phyloP scores from a whole-genome alignment of 2,797 vertebrate genomes.

The Lutjanus campechanus region DNA sequence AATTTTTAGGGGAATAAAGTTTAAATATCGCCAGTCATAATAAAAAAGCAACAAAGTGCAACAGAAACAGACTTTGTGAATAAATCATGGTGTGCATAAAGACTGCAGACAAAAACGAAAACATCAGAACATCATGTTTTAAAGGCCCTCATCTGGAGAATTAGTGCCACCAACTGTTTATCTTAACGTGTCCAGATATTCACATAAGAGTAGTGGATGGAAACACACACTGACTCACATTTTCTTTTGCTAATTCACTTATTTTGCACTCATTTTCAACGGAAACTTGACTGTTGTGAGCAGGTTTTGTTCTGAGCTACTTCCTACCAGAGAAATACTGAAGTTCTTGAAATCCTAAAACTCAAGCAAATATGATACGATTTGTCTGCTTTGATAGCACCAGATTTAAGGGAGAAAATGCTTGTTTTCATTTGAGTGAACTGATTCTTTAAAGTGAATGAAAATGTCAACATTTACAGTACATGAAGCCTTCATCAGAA shows the following conservation, averaged over 20 bases:
- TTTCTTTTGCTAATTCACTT: not conserved
- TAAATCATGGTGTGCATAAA: too few relatives aligned
- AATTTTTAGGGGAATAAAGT: too few relatives aligned
- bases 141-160: not conserved
- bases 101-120: too few relatives aligned
- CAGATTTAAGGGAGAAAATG: too few relatives aligned
- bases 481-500: not conserved
- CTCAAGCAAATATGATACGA: too few relatives aligned
- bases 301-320: not conserved
- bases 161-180: not conserved
- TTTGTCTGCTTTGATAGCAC: too few relatives aligned
- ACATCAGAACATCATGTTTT: too few relatives aligned
- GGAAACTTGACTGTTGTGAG: not conserved
- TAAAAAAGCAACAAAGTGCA: too few relatives aligned
- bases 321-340: not conserved
- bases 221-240: not conserved
- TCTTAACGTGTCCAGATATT: not conserved
- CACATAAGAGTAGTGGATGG: not conserved
- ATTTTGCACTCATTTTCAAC: not conserved
- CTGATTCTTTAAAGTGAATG: not conserved
- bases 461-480: not conserved
- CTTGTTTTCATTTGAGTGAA: not conserved
- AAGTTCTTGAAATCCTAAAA: too few relatives aligned
- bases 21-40: too few relatives aligned
- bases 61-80: too few relatives aligned